These are phyloP conservation scores for Gobius niger DNA, from an alignment of 2,113 vertebrate genomes.

Conservation along the genomic window DNA sequence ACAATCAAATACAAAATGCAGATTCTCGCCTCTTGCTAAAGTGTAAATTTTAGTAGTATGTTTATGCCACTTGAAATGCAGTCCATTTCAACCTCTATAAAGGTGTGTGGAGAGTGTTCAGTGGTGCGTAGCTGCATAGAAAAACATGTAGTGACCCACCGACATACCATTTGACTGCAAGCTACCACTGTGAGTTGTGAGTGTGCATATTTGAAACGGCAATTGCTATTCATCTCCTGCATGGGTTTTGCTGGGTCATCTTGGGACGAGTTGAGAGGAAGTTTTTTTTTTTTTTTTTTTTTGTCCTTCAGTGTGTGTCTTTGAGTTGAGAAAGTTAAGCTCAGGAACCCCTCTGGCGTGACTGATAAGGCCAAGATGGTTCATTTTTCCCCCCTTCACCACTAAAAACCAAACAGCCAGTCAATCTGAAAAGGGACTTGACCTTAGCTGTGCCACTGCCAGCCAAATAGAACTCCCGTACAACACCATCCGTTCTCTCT, in stretches of 20 bases:
- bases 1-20: too few species aligned
- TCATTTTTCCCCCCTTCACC: slow-evolving; percentile 26
- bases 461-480: slow-evolving; percentile 37
- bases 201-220: slow-evolving; percentile 1
- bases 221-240: neutral
- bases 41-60: slow-evolving; percentile 9
- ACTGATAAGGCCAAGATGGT: slow-evolving; percentile 24
- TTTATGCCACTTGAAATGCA: slow-evolving; percentile 38
- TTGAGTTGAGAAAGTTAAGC: neutral
- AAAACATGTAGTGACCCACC: slow-evolving; percentile 25
- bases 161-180: neutral
- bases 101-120: slow-evolving; percentile 34
- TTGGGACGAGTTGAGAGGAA: neutral
- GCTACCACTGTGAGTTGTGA: neutral
- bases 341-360: slow-evolving; percentile 3
- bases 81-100: slow-evolving; percentile 20
- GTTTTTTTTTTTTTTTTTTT: slow-evolving; percentile 17
- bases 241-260: neutral
- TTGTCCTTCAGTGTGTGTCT: neutral
- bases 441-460: slow-evolving; percentile 31
- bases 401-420: slow-evolving; percentile 23
- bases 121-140: slow-evolving; percentile 29
- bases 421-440: slow-evolving; percentile 36
- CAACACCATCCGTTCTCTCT: slow-evolving; percentile 36
- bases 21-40: neutral